phyloP scores from a whole-genome alignment of 2,113 vertebrate species.

The Prionailurus viverrinus region DNA sequence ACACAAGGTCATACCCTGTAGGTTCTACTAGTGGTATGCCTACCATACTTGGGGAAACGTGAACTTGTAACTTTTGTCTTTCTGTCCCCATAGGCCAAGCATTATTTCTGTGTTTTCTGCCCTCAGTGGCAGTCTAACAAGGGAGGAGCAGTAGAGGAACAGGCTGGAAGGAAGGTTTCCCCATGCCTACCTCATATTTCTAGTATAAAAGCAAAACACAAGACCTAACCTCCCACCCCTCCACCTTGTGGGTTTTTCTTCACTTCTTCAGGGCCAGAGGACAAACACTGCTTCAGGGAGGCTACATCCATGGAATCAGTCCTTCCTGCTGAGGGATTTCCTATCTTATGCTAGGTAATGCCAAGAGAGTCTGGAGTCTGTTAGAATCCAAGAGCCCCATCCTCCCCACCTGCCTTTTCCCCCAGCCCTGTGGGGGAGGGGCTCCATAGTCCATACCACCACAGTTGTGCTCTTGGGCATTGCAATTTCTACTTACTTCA shows the following conservation, averaged over 20 bases:
- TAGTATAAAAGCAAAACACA: background rate
- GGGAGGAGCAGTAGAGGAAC: background rate
- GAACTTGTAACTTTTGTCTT: background rate
- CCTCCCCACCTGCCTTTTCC: background rate
- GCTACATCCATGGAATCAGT: background rate
- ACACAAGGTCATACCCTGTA: background rate
- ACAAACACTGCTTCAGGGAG: background rate
- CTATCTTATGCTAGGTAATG: background rate
- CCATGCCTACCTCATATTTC: background rate
- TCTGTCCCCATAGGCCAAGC: background rate
- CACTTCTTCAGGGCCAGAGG: background rate
- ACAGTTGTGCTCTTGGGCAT: background rate
- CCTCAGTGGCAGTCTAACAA: too few species aligned
- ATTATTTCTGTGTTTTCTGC: background rate
- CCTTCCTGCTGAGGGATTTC: background rate
- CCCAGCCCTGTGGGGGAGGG: background rate
- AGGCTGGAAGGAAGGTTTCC: background rate
- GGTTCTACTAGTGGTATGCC: rapidly evolving
- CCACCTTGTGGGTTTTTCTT: background rate
- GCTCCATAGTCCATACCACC: background rate
- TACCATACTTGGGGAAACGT: background rate
- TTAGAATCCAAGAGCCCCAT: background rate
- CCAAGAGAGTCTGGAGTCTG: background rate
- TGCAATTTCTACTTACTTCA: background rate
- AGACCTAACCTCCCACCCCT: background rate